Evolutionary conservation across 2,888 invertebrate species (phyloP), one percentile per base, ranked within the genome.

Genomic region (Stenurella melanura): DNA sequence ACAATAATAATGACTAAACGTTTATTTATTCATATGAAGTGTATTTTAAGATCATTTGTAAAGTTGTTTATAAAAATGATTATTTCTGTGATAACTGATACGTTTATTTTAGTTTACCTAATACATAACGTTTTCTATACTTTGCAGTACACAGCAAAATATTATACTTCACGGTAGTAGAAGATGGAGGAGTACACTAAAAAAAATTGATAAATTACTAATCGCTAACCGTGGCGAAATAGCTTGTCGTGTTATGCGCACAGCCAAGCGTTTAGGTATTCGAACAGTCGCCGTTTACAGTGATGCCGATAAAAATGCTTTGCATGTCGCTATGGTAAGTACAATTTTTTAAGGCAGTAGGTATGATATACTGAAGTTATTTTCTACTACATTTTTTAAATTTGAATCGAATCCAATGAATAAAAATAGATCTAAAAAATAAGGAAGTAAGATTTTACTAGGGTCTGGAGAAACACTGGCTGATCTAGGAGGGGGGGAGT

Each of bases 211-310:
- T 80, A 94, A 95, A 90, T 91, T 99, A 75, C 91, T 99, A 56
- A 97, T 99, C 80, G 98, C 99, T 0, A 99, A 99, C 90, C 92
- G 99, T 83, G 99, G 99, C 17, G 99, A 99, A 91, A 99, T 99
- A 87, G 99, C 99, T 75, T 98, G 98, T 87, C 92, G 99, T 74
- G 95, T 99, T 7, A 95, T 96, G 87, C 92, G 92, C 86, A 98
- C 98, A 0, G 97, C 98, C 0, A 93, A 93, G 78, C 94, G 94
- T 84, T 91, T 99, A 77, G 98, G 98, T 64, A 93, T 98, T 9
- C 93, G 94, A 86, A 97, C 98, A 0, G 98, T 99, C 1, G 98
- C 98, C 2, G 96, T 99, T 0, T 99, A 95, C 89, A 98, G 98
- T 72, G 97, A 98, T 89, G 96, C 95, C 0, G 98, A 99, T 88